Conservation (phyloP, 2,113 vertebrate genomes). For the Myrmecobius fasciatus region DNA sequence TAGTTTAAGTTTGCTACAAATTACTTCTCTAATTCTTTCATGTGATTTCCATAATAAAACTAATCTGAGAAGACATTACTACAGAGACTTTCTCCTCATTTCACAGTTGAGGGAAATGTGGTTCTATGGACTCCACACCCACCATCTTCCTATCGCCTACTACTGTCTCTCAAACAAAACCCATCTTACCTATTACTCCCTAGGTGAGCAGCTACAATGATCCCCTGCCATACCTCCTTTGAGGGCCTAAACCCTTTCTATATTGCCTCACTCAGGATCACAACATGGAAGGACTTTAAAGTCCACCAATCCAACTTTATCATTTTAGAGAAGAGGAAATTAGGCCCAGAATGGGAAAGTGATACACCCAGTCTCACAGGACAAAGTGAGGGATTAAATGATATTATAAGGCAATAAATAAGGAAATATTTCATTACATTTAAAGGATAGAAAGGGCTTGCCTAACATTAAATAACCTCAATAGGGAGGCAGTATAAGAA, state of each 20-base stretch:
- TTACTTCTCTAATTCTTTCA: background rate
- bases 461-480: background rate
- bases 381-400: background rate
- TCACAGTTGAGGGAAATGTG: background rate
- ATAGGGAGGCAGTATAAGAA: background rate
- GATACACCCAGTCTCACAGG: background rate
- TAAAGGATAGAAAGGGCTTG: background rate
- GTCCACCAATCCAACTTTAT: background rate
- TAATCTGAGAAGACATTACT: background rate
- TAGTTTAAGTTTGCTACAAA: background rate
- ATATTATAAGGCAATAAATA: background rate
- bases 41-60: background rate
- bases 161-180: background rate
- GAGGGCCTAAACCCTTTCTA: background rate
- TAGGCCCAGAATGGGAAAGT: constrained; percentile 25
- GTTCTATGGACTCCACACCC: background rate
- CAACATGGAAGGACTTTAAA: constrained; percentile 31
- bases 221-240: background rate
- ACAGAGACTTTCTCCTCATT: background rate
- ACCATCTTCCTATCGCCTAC: background rate
- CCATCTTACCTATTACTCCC: background rate
- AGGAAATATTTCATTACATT: background rate
- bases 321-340: constrained; percentile 46
- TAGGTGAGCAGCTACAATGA: background rate
- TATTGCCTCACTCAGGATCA: constrained; percentile 27